phyloP scores from a whole-genome alignment of 2,888 invertebrate genomes.

The Pristionchus fissidentatus region DNA sequence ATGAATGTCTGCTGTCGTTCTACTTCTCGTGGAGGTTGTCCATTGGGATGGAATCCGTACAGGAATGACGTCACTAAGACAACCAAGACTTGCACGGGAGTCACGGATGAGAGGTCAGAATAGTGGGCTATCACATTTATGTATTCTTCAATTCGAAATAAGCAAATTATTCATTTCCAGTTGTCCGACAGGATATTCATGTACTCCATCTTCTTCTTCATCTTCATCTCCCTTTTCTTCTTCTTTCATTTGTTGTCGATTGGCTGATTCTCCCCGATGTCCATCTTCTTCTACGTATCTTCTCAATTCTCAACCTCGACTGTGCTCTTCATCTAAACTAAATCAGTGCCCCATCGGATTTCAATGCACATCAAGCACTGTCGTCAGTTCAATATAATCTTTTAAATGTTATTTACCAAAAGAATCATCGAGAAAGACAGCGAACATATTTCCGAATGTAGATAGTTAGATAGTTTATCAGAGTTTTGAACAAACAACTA shows the following conservation, averaged over 20 bases:
- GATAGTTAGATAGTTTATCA: too few species aligned
- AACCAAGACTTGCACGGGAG: constrained; percentile 56
- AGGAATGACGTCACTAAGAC: constrained; percentile 56
- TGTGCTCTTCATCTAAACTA: constrained; percentile 56
- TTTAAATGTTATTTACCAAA: too few species aligned
- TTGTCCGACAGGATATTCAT: constrained; percentile 65
- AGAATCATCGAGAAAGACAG: too few species aligned
- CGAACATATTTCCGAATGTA: too few species aligned
- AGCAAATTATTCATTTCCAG: constrained; percentile 45
- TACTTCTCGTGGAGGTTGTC: constrained; percentile 51
- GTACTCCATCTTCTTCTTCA: constrained; percentile 56
- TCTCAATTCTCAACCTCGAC: constrained; percentile 60
- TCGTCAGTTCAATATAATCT: constrained; percentile 56
- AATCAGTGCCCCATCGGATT: constrained; percentile 68
- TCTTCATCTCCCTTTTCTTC: constrained; percentile 47
- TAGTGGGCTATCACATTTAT: not conserved
- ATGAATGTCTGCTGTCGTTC: constrained; percentile 70
- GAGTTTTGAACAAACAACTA: too few species aligned
- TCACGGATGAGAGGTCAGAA: constrained; percentile 56
- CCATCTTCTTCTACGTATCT: constrained; percentile 53
- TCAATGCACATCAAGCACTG: constrained; percentile 67
- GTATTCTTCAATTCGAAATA: not conserved
- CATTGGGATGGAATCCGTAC: constrained; percentile 64
- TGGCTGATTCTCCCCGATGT: constrained; percentile 64
- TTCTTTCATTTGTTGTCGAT: constrained; percentile 68